A percentile compares a stretch with the other conserved stretches of the same genome.
These are phyloP conservation scores for Caenorhabditis zanzibari DNA, from an alignment of 2,888 invertebrate species.

Conservation along the genomic window DNA sequence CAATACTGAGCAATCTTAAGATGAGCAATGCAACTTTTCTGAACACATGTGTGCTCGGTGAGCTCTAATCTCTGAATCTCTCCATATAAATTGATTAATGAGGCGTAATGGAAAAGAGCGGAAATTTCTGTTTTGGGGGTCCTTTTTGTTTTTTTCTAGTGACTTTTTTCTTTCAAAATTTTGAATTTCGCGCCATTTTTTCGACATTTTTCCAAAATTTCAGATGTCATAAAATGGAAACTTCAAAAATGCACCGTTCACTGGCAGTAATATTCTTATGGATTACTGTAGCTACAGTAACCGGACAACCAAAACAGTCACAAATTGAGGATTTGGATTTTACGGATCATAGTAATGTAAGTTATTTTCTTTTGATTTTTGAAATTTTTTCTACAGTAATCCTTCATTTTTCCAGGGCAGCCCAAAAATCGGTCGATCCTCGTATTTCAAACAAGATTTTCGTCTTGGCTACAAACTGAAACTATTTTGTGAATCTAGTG, in stretches of 20 bases:
- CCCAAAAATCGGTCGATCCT: conserved; percentile 69
- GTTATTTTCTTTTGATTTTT: background rate
- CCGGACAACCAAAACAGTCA: background rate
- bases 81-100: too few relatives aligned
- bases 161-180: too few relatives aligned
- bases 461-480: conserved; percentile 93
- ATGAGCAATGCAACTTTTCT: too few relatives aligned
- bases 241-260: background rate
- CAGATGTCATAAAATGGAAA: too few relatives aligned
- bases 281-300: background rate
- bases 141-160: background rate
- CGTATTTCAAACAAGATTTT: conserved; percentile 73
- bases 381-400: too few relatives aligned
- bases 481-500: conserved; percentile 93
- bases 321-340: conserved; percentile 37
- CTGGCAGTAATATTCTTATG: background rate
- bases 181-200: too few relatives aligned
- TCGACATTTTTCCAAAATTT: background rate
- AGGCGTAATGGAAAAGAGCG: too few relatives aligned
- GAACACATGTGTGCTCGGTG: too few relatives aligned
- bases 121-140: too few relatives aligned
- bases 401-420: conserved; percentile 65
- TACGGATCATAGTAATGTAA: conserved; percentile 48
- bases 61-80: too few relatives aligned
- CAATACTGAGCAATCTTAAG: too few relatives aligned